Percentiles rank a stretch among this genome's conserved stretches.
Evolutionary conservation across 2,113 vertebrate genomes (phyloP).

Genomic region (Lophotis ruficrista): DNA sequence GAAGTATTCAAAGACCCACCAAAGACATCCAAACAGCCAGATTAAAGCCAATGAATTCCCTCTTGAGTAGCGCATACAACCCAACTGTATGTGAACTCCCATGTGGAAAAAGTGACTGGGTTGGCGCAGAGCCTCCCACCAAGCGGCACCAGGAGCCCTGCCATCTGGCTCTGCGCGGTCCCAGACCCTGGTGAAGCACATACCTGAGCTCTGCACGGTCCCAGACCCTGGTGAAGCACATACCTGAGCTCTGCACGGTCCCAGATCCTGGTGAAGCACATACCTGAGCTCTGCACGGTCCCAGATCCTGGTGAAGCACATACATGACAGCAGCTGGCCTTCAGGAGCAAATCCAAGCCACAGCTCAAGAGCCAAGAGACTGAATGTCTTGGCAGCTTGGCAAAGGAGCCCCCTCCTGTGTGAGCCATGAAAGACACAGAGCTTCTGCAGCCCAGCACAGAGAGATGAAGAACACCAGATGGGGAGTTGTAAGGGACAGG

Average conservation of each 20-base stretch:
- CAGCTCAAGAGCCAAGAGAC: fast-evolving
- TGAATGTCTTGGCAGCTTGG: not conserved
- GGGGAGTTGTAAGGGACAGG: not conserved
- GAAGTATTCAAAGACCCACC: not conserved
- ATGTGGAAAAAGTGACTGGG: not conserved
- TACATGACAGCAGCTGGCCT: not conserved
- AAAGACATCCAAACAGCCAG: not conserved
- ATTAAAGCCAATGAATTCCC: not conserved
- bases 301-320: not conserved
- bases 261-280: not conserved
- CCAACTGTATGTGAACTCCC: not conserved
- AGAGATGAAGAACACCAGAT: not conserved
- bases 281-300: not conserved
- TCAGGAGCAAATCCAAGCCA: not conserved
- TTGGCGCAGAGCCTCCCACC: not conserved
- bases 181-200: not conserved
- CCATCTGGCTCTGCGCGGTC: not conserved
- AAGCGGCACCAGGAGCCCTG: not conserved
- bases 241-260: not conserved
- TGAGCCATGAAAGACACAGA: fast-evolving
- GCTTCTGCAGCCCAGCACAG: not conserved
- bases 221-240: not conserved
- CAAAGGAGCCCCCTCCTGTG: not conserved
- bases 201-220: no score
- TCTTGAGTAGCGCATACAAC: not conserved